These are phyloP conservation scores for Sminthopsis crassicaudata DNA, from an alignment of 2,113 vertebrate genomes.

Conservation along the genomic window DNA sequence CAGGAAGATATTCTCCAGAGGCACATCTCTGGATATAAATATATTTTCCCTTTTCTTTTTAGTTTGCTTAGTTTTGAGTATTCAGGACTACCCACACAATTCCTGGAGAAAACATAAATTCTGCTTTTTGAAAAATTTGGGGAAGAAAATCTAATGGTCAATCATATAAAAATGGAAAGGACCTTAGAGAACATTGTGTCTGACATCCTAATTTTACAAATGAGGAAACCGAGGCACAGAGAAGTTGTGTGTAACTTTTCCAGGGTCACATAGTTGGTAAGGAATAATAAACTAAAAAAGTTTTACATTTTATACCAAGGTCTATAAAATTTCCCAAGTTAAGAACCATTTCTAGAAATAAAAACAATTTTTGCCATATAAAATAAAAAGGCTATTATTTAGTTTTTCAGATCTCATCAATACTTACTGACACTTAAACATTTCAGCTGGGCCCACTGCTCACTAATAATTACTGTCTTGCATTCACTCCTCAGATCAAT, in stretches of 20 bases:
- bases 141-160: background rate
- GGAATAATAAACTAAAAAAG: background rate
- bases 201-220: background rate
- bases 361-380: conserved; percentile 3
- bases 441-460: conserved; percentile 24
- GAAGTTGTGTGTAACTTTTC: background rate
- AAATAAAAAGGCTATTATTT: conserved; percentile 2
- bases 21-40: conserved; percentile 4
- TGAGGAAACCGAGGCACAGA: background rate
- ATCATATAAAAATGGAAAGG: background rate
- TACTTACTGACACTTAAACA: conserved; percentile 10
- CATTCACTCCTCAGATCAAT: conserved; percentile 46
- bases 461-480: conserved; percentile 27
- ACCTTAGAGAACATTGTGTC: background rate
- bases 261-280: background rate
- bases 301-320: conserved; percentile 35
- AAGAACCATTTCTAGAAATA: background rate
- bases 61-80: conserved; percentile 35
- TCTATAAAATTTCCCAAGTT: conserved; percentile 18
- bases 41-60: conserved; percentile 24
- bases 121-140: conserved; percentile 37
- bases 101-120: background rate
- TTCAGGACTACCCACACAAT: conserved; percentile 54
- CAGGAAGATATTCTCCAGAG: background rate
- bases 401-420: background rate